Evolutionary conservation across 2,113 vertebrate species (phyloP).

Genomic region (Symphodus melops): DNA sequence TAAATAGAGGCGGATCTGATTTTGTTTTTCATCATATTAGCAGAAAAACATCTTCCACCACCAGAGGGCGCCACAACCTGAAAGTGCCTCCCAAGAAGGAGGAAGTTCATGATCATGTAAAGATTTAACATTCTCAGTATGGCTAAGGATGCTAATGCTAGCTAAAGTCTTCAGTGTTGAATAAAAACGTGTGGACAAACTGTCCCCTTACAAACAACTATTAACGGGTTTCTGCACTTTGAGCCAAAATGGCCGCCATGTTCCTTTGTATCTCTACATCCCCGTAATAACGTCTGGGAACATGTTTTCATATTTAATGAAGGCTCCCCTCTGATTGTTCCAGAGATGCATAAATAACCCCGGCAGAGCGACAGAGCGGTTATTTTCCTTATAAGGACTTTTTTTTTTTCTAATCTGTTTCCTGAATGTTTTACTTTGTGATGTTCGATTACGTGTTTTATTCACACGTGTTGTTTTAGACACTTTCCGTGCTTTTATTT

Average conservation of each 20-base stretch:
- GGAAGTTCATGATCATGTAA: too few relatives aligned
- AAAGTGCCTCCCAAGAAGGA: too few relatives aligned
- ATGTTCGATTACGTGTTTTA: too few relatives aligned
- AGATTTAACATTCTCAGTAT: too few relatives aligned
- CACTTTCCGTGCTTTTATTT: slow-evolving; percentile 32
- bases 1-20: too few relatives aligned
- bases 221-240: background rate
- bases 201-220: background rate
- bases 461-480: background rate
- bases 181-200: background rate
- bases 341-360: slow-evolving; percentile 28
- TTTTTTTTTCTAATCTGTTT: too few relatives aligned
- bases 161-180: slow-evolving; percentile 6
- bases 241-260: slow-evolving; percentile 13
- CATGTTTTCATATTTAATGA: slow-evolving; percentile 32
- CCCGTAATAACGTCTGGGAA: slow-evolving; percentile 17
- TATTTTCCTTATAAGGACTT: slow-evolving; percentile 9
- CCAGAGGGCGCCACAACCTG: too few relatives aligned
- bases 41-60: too few relatives aligned
- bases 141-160: slow-evolving; percentile 4
- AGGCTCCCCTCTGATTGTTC: slow-evolving; percentile 28
- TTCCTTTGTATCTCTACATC: background rate
- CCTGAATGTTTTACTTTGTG: too few relatives aligned
- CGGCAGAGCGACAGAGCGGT: slow-evolving; percentile 10
- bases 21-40: too few relatives aligned